phyloP scores from a whole-genome alignment of 2,888 invertebrate genomes.

The Archaeoteleia sp. region DNA sequence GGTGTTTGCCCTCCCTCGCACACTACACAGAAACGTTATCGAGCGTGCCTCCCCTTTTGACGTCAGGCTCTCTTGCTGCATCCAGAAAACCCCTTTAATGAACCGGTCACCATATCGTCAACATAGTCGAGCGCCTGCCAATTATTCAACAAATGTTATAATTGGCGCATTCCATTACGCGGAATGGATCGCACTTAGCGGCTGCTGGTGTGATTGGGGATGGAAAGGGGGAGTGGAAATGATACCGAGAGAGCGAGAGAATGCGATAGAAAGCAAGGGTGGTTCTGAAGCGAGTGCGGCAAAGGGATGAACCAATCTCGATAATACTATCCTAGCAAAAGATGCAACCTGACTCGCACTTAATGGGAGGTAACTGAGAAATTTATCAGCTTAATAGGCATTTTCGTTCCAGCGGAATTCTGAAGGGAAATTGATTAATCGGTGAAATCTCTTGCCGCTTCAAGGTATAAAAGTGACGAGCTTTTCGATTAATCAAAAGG shows the following conservation, averaged over 20 bases:
- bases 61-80: slow-evolving; percentile 19
- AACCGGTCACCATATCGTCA: slow-evolving; percentile 51
- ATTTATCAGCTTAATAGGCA: slow-evolving; percentile 44
- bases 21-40: slow-evolving; percentile 51
- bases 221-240: slow-evolving; percentile 21
- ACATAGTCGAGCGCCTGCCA: slow-evolving; percentile 65
- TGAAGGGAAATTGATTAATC: slow-evolving; percentile 25
- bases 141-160: slow-evolving; percentile 75
- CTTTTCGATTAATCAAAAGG: slow-evolving; percentile 4
- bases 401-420: slow-evolving; percentile 25
- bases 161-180: slow-evolving; percentile 74
- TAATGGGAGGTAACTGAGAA: slow-evolving; percentile 32
- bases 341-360: slow-evolving; percentile 47
- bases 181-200: slow-evolving; percentile 74
- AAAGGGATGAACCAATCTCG: slow-evolving; percentile 68
- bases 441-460: slow-evolving; percentile 5
- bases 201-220: slow-evolving; percentile 71
- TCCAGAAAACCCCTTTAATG: slow-evolving; percentile 43
- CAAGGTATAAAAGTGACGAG: not conserved
- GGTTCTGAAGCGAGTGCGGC: slow-evolving; percentile 24
- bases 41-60: slow-evolving; percentile 49
- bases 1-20: slow-evolving; percentile 63
- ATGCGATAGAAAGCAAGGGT: slow-evolving; percentile 18
- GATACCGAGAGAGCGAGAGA: slow-evolving; percentile 24
- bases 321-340: slow-evolving; percentile 64